These are phyloP conservation scores for Oedothorax gibbosus DNA, from an alignment of 1,140 invertebrate genomes.

Conservation along the genomic window DNA sequence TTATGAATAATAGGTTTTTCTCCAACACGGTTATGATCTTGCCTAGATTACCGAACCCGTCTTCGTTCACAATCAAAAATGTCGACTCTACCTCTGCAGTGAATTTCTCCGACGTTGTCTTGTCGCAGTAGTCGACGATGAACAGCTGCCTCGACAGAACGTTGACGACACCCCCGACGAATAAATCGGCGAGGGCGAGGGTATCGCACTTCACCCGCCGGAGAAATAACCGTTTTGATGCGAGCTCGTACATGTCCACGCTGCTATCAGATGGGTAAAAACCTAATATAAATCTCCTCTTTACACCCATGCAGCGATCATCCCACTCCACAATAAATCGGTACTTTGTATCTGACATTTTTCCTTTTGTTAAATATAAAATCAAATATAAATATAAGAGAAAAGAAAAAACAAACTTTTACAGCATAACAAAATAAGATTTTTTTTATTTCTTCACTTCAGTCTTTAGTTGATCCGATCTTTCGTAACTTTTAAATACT, in stretches of 20 bases:
- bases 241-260: conserved; percentile 83
- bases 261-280: conserved; percentile 81
- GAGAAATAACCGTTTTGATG: conserved; percentile 80
- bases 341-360: conserved; percentile 46
- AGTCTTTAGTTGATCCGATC: too few species aligned
- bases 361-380: too few species aligned
- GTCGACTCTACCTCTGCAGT: conserved; percentile 19
- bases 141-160: conserved; percentile 83
- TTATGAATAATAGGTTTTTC: conserved; percentile 14
- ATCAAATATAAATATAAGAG: background rate
- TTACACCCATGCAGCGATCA: conserved; percentile 78
- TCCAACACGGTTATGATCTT: conserved; percentile 39
- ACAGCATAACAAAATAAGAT: too few species aligned
- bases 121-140: conserved; percentile 83
- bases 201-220: conserved; percentile 79
- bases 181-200: conserved; percentile 78
- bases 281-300: conserved; percentile 79
- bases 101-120: conserved; percentile 55
- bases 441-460: too few species aligned
- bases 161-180: conserved; percentile 80
- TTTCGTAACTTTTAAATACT: too few species aligned
- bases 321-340: conserved; percentile 85
- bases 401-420: too few species aligned
- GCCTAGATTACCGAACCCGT: conserved; percentile 22
- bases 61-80: conserved; percentile 35